Conservation (phyloP, 2,888 invertebrate genomes). For the Neelides folsomi region DNA sequence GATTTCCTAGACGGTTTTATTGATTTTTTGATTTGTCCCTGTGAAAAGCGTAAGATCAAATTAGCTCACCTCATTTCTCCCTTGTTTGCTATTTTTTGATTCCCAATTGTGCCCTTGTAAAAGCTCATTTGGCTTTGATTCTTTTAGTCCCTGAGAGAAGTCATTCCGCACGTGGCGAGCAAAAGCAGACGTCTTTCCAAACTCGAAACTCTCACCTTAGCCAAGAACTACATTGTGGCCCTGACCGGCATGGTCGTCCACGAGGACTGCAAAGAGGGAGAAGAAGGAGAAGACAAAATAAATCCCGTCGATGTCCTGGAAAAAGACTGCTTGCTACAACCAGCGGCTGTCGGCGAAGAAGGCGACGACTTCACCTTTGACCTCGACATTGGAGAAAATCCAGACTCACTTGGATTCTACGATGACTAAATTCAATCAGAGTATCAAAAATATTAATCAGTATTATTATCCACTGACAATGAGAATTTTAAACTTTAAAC, state of each 20-base stretch:
- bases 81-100: no score
- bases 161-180: constrained; percentile 33
- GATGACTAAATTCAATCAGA: constrained; percentile 22
- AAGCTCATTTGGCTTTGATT: constrained; percentile 3
- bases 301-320: constrained; percentile 16
- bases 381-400: constrained; percentile 33
- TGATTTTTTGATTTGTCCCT: no score
- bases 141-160: constrained; percentile 32
- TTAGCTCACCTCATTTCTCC: no score
- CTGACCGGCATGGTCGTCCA: constrained; percentile 33
- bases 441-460: background rate
- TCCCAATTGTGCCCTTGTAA: no score
- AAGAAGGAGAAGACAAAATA: constrained; percentile 18
- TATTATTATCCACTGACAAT: no score
- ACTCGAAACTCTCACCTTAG: constrained; percentile 33
- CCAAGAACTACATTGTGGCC: constrained; percentile 34
- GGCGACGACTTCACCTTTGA: constrained; percentile 33
- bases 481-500: no score
- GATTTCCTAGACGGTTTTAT: no score
- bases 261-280: constrained; percentile 25
- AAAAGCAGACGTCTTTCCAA: constrained; percentile 32
- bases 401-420: constrained; percentile 33
- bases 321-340: constrained; percentile 34
- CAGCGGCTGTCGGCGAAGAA: constrained; percentile 25
- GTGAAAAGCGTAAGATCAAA: no score